Percentiles rank a stretch among this genome's conserved stretches.
Evolutionary conservation across 2,797 vertebrate species (phyloP).

Genomic region (Pelodytes ibericus): DNA sequence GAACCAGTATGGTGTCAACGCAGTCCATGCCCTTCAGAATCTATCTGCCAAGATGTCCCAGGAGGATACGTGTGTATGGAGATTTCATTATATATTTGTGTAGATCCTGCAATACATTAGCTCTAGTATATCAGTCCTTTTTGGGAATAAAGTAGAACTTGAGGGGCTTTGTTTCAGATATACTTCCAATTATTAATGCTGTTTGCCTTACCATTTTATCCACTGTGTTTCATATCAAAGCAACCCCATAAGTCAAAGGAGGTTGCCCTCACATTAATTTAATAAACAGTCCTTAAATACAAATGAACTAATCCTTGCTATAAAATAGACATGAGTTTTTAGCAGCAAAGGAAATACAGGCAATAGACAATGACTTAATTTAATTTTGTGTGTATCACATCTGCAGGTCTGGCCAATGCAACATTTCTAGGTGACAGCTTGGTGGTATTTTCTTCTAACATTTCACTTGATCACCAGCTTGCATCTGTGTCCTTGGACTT

Average conservation of each 20-base stretch:
- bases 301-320: no score
- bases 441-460: slow-evolving; percentile 73
- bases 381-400: slow-evolving; percentile 30
- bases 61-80: slow-evolving; percentile 94
- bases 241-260: no score
- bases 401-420: slow-evolving; percentile 84
- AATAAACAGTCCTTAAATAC: no score
- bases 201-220: no score
- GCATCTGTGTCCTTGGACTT: slow-evolving; percentile 78
- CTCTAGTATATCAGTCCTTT: not conserved
- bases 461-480: slow-evolving; percentile 69
- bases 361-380: no score
- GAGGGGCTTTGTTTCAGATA: not conserved
- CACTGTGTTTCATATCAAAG: no score
- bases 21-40: slow-evolving; percentile 77
- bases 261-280: no score
- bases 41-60: slow-evolving; percentile 79
- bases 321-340: no score
- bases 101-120: not conserved
- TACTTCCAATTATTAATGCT: no score
- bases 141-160: no score
- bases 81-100: not conserved
- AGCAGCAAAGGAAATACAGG: no score
- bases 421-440: slow-evolving; percentile 77
- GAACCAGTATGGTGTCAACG: slow-evolving; percentile 86